Base-by-base conservation (phyloP, 2,888 invertebrate genomes). In the Chydorus sphaericus region DNA sequence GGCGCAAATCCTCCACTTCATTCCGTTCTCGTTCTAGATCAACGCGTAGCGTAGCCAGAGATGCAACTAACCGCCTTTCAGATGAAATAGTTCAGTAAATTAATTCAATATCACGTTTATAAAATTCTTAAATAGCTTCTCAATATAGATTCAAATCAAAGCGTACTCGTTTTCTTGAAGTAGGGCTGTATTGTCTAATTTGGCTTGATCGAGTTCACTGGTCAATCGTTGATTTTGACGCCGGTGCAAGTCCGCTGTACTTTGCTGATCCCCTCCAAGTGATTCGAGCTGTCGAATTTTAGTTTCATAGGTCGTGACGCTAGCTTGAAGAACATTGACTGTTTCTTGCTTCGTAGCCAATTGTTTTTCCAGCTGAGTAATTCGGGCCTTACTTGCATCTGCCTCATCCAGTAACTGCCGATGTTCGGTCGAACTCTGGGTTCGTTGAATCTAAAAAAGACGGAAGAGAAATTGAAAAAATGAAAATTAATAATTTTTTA, bases 161-260 rank as follows among this genome's bases (percentile, higher is more conserved):
- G 26, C 28, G 20, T 48, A 55, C 55, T 49, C 49, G 16, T 55
- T 55, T 49, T 55, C 55, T 23, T 39, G 30, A 8, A 31, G 33
- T 6, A 55, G 37, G 8, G 48, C 29, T 6, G 37, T 30, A n/a
- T 28, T 36, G 36, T 55, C 55, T 8, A 31, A 49, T 20, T 55
- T 37, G 8, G 55, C 20, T 31, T 31, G 18, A 18, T 36, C 18
- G 10, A 48, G 31, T 28, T 55, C 55, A 7, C 11, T 28, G 28
- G 49, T 23, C 10, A 48, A 33, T 5, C 55, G 30, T 20, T 52
- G 31, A 2, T 52, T 52, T 18, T 33, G 33, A 20, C 36, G n/a
- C 16, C 52, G 31, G 31, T 26, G 16, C 7, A 36, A 36, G 1
- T 52, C 52, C 20, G 36, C 33, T 36, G 33, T 23, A 3, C 33